Evolutionary conservation across 2,113 vertebrate genomes (phyloP).

Genomic region (Heterotis niloticus): DNA sequence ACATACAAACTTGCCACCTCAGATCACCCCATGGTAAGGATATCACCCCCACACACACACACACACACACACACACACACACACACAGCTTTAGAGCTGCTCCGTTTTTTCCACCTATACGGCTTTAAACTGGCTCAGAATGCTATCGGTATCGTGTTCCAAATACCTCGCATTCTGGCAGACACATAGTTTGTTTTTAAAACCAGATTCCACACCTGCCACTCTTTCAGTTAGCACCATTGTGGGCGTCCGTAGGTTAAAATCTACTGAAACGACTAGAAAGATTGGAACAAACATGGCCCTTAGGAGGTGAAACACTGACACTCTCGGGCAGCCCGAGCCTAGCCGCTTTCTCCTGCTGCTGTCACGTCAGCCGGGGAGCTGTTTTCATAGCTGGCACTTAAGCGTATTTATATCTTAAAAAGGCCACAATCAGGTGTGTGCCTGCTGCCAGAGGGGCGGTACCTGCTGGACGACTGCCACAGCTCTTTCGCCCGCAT

Average conservation of each 20-base stretch:
- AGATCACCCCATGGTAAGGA: constrained; percentile 9
- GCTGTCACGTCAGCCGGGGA: too few species aligned
- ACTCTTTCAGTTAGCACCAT: neutral
- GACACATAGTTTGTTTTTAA: neutral
- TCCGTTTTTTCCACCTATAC: neutral
- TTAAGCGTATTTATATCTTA: neutral
- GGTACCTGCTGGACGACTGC: neutral
- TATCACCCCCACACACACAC: neutral
- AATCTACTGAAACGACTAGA: neutral
- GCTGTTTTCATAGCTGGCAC: neutral
- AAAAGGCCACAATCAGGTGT: neutral
- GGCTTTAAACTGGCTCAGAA: neutral
- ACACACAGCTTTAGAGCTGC: neutral
- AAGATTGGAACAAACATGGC: neutral
- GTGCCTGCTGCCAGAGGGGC: neutral
- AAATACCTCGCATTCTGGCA: neutral
- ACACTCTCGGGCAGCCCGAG: neutral
- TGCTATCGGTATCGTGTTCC: neutral
- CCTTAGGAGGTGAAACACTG: neutral
- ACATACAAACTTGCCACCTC: constrained; percentile 23
- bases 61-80: neutral
- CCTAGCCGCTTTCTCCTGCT: neutral
- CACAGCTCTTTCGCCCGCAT: neutral
- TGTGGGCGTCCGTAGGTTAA: neutral
- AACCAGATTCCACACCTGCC: neutral